Percentiles rank a stretch among this genome's conserved stretches.
These are phyloP conservation scores for Petrocephalus microphthalmus DNA, from an alignment of 2,113 vertebrate species.

Conservation along the genomic window DNA sequence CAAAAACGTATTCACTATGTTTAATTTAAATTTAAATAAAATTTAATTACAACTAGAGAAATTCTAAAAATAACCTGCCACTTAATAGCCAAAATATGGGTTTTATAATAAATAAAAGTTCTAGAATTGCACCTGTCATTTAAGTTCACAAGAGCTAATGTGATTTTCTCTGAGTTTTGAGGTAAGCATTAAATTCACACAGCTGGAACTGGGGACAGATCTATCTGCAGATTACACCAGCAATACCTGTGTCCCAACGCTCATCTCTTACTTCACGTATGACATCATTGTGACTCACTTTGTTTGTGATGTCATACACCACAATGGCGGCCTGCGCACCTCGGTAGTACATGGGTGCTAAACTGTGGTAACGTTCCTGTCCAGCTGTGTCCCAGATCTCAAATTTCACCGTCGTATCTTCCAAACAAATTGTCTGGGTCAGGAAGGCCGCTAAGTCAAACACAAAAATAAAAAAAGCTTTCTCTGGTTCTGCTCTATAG, in stretches of 20 bases:
- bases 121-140: not conserved
- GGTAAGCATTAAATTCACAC: not conserved
- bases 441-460: slow-evolving; percentile 88
- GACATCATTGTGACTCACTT: slow-evolving; percentile 64
- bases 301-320: slow-evolving; percentile 97
- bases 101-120: not conserved
- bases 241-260: slow-evolving; percentile 5
- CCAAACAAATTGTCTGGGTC: slow-evolving; percentile 97
- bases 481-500: not conserved
- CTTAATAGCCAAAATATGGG: not conserved
- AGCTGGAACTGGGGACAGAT: not conserved
- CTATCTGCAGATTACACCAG: not conserved
- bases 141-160: not conserved
- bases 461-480: slow-evolving; percentile 36
- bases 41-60: not conserved
- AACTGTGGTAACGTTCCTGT: slow-evolving; percentile 96
- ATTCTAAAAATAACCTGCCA: not conserved
- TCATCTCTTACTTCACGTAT: not conserved
- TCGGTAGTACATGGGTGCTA: slow-evolving; percentile 99
- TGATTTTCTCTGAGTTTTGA: not conserved
- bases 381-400: slow-evolving; percentile 99
- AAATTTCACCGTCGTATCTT: slow-evolving; percentile 98
- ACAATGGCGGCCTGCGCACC: slow-evolving; percentile 98
- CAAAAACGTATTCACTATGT: not conserved
- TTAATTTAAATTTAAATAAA: not conserved